Percentiles rank a stretch among this genome's conserved stretches.
phyloP scores from a whole-genome alignment of 1,140 invertebrate genomes.

The Amphibalanus amphitrite region DNA sequence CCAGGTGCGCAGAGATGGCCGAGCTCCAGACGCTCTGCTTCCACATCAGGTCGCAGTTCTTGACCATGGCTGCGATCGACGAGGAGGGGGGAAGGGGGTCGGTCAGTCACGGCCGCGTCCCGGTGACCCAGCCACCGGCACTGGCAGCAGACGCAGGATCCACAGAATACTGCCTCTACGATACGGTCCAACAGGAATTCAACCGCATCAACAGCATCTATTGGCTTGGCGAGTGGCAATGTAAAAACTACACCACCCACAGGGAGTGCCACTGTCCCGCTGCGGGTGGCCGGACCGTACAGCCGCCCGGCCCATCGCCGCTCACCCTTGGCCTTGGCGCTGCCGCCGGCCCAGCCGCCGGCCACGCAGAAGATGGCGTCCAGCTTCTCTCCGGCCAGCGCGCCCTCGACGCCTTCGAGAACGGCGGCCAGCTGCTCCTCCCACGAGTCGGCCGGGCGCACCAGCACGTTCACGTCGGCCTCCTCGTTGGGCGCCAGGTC shows the following conservation, averaged over 20 bases:
- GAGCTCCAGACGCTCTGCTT: conserved; percentile 95
- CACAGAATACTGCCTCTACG: too few relatives aligned
- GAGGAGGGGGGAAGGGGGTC: too few relatives aligned
- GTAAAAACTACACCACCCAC: too few relatives aligned
- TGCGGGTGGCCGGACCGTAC: too few relatives aligned
- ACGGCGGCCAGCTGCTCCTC: conserved; percentile 44
- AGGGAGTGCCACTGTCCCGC: too few relatives aligned
- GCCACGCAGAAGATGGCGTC: conserved; percentile 97
- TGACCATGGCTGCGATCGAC: conserved; percentile 17
- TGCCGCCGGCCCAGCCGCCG: conserved; percentile 90
- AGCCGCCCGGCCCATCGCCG: too few relatives aligned
- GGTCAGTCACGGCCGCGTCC: too few relatives aligned
- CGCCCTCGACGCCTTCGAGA: conserved; percentile 16
- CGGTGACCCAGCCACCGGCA: too few relatives aligned
- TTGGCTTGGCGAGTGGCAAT: too few relatives aligned
- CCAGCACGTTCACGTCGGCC: conserved; percentile 77
- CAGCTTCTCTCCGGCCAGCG: conserved; percentile 49
- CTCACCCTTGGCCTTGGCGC: conserved; percentile 45
- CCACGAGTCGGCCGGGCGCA: conserved; percentile 54
- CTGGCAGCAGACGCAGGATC: too few relatives aligned
- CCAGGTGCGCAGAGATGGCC: conserved; percentile 69
- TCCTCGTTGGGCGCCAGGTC: conserved; percentile 74
- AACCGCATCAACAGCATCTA: too few relatives aligned
- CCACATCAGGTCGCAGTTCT: conserved; percentile 49
- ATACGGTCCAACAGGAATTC: too few relatives aligned